Evolutionary conservation across 2,888 invertebrate genomes (phyloP).

Genomic region (Harpagoxenus sublaevis): DNA sequence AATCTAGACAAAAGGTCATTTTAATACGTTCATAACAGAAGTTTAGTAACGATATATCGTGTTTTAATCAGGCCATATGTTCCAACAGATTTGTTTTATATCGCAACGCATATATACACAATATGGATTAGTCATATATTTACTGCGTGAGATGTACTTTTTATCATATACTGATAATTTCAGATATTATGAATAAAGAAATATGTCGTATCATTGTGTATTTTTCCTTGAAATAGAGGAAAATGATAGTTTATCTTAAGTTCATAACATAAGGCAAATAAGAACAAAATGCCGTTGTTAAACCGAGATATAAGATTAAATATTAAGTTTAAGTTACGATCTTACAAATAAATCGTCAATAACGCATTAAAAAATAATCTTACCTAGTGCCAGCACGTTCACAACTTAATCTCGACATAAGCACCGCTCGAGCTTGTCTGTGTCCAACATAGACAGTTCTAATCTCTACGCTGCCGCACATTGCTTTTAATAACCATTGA

Average conservation of each 20-base stretch:
- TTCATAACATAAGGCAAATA: no score
- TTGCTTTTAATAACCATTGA: constrained; percentile 97
- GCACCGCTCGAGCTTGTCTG: constrained; percentile 96
- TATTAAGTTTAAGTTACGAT: no score
- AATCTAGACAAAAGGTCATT: constrained; percentile 88
- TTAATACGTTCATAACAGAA: neutral
- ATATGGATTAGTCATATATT: neutral
- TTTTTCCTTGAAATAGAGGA: neutral
- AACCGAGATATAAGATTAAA: no score
- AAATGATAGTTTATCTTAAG: neutral
- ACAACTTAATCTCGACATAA: constrained; percentile 98
- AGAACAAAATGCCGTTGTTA: no score
- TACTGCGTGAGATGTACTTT: neutral
- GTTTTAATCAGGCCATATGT: constrained; percentile 4
- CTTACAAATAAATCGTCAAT: no score
- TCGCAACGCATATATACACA: neutral
- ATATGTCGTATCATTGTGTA: neutral
- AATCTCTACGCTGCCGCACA: constrained; percentile 99
- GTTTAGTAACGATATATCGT: neutral
- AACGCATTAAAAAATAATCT: constrained; percentile 26
- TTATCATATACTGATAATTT: constrained; percentile 12
- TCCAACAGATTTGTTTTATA: neutral
- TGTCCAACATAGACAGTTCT: constrained; percentile 99
- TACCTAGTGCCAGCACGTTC: constrained; percentile 98
- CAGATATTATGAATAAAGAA: neutral